These are phyloP conservation scores for Tokudaia muenninki DNA, from an alignment of 2,797 vertebrate genomes.

Conservation along the genomic window DNA sequence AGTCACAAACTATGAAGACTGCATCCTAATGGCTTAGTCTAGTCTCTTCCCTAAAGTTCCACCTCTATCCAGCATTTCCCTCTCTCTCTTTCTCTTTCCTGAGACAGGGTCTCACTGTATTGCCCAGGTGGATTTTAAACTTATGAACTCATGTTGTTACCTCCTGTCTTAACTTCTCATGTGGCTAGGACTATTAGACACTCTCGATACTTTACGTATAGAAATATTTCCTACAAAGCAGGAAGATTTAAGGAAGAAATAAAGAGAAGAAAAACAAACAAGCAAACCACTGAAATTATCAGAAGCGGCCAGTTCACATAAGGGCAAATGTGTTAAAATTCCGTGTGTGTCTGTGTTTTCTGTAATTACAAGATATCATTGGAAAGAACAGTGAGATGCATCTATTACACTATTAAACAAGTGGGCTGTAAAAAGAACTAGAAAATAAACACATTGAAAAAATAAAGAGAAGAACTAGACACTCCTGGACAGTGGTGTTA, in stretches of 20 bases:
- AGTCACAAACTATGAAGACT: neutral
- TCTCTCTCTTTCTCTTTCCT: neutral
- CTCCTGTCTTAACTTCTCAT: neutral
- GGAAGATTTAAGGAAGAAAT: neutral
- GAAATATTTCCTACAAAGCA: neutral
- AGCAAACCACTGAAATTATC: neutral
- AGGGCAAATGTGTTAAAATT: neutral
- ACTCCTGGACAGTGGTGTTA: neutral
- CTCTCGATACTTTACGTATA: neutral
- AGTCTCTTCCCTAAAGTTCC: neutral
- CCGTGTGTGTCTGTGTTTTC: neutral
- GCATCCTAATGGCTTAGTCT: neutral
- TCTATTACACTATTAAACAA: neutral
- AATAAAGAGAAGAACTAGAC: neutral
- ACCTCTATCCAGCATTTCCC: neutral
- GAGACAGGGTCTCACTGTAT: neutral
- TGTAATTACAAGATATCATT: neutral
- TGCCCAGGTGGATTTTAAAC: neutral
- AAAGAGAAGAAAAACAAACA: neutral
- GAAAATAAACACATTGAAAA: neutral
- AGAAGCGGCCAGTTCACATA: neutral
- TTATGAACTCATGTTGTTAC: neutral
- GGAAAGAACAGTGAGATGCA: neutral
- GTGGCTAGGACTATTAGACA: neutral
- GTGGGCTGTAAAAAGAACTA: neutral